Evolutionary conservation across 1,140 invertebrate genomes (phyloP), one percentile per base, ranked within the genome.

Genomic region (Lucilia cuprina): DNA sequence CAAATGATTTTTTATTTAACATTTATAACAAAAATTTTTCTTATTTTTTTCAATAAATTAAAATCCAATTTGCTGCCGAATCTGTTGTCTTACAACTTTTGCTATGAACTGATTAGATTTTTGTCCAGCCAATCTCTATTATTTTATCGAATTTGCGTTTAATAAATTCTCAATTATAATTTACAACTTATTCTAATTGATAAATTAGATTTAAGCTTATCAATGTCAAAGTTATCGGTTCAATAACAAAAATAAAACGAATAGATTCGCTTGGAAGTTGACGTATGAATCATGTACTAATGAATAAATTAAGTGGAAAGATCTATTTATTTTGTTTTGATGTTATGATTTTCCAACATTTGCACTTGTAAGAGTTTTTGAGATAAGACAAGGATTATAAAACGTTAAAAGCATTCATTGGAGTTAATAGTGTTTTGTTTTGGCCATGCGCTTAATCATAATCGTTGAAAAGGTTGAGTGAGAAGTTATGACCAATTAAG

Each of bases 171-270:
- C 25, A 19, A 55, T 70, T 75, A 60, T 65, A 41, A 21, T 49
- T 77, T 70, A 25, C 74, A 49, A 60, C 77, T 80, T 50, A 60
- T 84, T 84, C 70, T 84, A 83, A 84, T 82, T 74, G 74, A 83
- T 77, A 83, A 84, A 83, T 84, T 55, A 30, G 70, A 84, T 84
- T 84, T 55, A 82, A 80, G 74, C 60, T 82, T 82, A 82, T 82
- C 82, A 82, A 74, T 65, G 49, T 41, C 13, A 17, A n/a, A 35
- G 34, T 17, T 77, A 77, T 77, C 74, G 21, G 1, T 34, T 34
- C 2, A 19, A 41, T 41, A 41, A 2, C 5, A 41, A 41, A 7
- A 30, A 30, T 30, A 30, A 30, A 41, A 8, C 41, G 41, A 41
- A 8, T 41, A 41, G 2, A 41, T 8, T 41, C 7, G 41, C 0